Evolutionary conservation across 2,113 vertebrate genomes (phyloP), one percentile per base, ranked within the genome.

Genomic region (Engraulis encrasicolus): DNA sequence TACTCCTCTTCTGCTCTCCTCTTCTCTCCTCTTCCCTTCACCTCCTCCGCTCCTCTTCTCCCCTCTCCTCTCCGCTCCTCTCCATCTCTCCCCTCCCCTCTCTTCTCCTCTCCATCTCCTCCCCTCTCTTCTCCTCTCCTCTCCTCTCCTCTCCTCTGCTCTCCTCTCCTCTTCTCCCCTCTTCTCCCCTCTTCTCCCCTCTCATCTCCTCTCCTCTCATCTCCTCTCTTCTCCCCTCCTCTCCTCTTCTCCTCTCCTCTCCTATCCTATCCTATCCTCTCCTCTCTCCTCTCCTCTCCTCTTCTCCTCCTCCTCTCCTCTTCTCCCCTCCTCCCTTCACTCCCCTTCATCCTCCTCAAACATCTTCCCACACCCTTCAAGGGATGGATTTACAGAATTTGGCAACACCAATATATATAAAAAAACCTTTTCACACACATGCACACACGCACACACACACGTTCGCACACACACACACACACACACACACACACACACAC

Each of bases 31-130:
- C n/a, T 7, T 23, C 18, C 40, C 38, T n/a, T 80, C 40, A 79
- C 36, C 82, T 20, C 84, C 82, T 78, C 80, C 85, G 52, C 80
- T 84, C 23, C 15, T 83, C 85, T 81, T 81, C 80, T 84, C 83
- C 82, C 81, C 79, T 82, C n/a, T n/a, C n/a, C n/a, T n/a, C n/a
- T n/a, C n/a, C n/a, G n/a, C n/a, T 88, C 87, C 9, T 87, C 83
- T 88, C 88, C 81, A 0, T 61, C 45, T 85, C 89, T 83, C 85
- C 83, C 78, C 50, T 85, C 86, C 86, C 81, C 80, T 85, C 83
- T 78, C 23, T 36, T 27, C 48, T 9, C 19, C 87, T 82, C 83
- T n/a, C 23, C 20, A 2, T 23, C 19, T 87, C 82, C 81, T 15
- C 17, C 19, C 4, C 15, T 3, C 23, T 71, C 36, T n/a, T 36